phyloP scores from a whole-genome alignment of 1,140 invertebrate genomes.

The Leptinotarsa texana region DNA sequence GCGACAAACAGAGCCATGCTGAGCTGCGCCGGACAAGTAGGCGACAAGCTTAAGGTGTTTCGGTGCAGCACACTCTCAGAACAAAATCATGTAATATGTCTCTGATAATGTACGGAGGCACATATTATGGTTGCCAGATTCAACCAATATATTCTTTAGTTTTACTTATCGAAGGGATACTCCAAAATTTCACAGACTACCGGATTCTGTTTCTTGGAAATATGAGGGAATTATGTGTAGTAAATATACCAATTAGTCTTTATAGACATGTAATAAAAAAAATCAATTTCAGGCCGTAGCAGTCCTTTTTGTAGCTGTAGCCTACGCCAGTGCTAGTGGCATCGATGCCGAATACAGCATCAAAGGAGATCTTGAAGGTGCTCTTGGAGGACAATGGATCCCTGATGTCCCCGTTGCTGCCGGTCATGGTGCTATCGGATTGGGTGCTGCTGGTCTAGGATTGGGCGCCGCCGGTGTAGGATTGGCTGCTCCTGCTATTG shows the following conservation, averaged over 20 bases:
- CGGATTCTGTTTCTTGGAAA: not conserved
- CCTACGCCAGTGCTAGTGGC: not conserved
- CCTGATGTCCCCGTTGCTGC: constrained; percentile 25
- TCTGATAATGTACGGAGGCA: too few species aligned
- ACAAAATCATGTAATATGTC: too few species aligned
- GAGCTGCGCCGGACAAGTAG: too few species aligned
- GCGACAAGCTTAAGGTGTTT: too few species aligned
- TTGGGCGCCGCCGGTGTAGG: not conserved
- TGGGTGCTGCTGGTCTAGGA: not conserved
- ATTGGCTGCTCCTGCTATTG: not conserved
- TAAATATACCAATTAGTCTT: not conserved
- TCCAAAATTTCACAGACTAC: too few species aligned
- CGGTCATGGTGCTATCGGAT: not conserved
- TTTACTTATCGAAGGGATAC: too few species aligned
- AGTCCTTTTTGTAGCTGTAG: not conserved
- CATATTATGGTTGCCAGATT: too few species aligned
- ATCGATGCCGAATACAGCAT: not conserved
- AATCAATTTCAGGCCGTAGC: not conserved
- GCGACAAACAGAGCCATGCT: too few species aligned
- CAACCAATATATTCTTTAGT: too few species aligned
- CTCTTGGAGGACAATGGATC: constrained; percentile 24
- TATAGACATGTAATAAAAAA: not conserved
- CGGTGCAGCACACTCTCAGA: too few species aligned
- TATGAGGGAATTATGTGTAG: not conserved
- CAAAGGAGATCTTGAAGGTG: constrained; percentile 11